Evolutionary conservation across 2,113 vertebrate genomes (phyloP).

Genomic region (Synodontis membranacea): DNA sequence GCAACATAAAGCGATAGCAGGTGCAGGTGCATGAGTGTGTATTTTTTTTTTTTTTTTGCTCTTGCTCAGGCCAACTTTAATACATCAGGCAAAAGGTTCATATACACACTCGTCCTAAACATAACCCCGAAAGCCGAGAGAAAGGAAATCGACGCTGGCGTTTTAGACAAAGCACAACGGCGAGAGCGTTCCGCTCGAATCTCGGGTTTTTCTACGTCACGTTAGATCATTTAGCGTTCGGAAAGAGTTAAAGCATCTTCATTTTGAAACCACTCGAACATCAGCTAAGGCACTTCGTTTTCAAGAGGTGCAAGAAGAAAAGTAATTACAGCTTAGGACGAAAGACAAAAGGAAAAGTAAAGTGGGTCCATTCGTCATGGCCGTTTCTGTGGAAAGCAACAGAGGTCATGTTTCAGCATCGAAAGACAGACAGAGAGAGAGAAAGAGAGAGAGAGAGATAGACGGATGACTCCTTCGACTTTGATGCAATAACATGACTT

Average conservation of each 20-base stretch:
- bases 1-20: conserved; percentile 1
- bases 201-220: background rate
- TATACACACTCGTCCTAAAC: conserved; percentile 5
- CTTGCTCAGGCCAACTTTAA: background rate
- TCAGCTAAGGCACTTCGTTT: conserved; percentile 53
- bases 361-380: conserved; percentile 11
- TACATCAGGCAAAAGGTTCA: background rate
- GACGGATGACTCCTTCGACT: background rate
- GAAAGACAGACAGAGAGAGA: background rate
- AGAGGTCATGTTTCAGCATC: background rate
- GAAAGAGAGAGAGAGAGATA: background rate
- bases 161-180: background rate
- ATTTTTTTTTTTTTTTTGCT: no score
- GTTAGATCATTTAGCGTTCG: background rate
- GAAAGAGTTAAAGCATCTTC: no score
- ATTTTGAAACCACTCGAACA: background rate
- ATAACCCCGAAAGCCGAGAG: conserved; percentile 37
- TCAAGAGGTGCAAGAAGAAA: conserved; percentile 36
- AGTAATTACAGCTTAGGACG: conserved; percentile 1
- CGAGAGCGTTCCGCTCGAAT: background rate
- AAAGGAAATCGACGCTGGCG: background rate
- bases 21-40: background rate
- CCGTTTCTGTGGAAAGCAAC: conserved; percentile 19
- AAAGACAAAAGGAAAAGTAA: background rate
- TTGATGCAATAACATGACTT: background rate